A percentile compares a stretch with the other conserved stretches of the same genome.
phyloP scores from a whole-genome alignment of 2,797 vertebrate species.

The Coluber constrictor region DNA sequence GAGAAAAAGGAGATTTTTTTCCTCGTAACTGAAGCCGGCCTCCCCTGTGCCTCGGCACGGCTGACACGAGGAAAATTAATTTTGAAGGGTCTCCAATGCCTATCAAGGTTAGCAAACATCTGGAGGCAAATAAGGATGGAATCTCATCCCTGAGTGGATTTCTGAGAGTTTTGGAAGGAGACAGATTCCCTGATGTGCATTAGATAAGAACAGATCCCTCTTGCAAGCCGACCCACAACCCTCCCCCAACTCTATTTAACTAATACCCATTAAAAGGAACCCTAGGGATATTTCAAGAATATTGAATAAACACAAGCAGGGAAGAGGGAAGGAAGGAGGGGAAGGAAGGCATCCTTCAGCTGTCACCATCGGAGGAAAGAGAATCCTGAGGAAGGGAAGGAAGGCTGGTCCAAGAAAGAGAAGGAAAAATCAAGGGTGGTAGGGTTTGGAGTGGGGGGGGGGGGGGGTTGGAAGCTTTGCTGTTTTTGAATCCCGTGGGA shows the following conservation, averaged over 20 bases:
- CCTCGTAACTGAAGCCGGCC: background rate
- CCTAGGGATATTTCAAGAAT: background rate
- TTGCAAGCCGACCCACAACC: background rate
- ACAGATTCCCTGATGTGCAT: accelerated
- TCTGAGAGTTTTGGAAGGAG: background rate
- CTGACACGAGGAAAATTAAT: background rate
- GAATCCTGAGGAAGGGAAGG: background rate
- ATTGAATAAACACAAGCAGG: background rate
- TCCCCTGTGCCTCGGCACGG: background rate
- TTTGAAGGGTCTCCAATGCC: background rate
- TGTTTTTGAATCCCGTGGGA: background rate
- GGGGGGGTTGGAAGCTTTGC: background rate
- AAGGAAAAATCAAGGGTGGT: background rate
- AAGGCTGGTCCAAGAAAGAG: background rate
- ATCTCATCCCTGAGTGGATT: background rate
- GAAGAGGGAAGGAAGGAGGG: background rate
- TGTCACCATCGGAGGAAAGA: background rate
- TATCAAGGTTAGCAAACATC: background rate
- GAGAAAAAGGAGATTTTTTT: background rate
- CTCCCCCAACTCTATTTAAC: accelerated
- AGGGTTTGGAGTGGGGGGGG: no score
- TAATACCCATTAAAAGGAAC: background rate
- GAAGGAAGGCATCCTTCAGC: background rate
- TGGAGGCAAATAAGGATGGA: conserved; percentile 23
- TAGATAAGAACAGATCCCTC: background rate